Evolutionary conservation across 1,140 invertebrate species (phyloP), one percentile per base, ranked within the genome.

Genomic region (Magallana angulata): DNA sequence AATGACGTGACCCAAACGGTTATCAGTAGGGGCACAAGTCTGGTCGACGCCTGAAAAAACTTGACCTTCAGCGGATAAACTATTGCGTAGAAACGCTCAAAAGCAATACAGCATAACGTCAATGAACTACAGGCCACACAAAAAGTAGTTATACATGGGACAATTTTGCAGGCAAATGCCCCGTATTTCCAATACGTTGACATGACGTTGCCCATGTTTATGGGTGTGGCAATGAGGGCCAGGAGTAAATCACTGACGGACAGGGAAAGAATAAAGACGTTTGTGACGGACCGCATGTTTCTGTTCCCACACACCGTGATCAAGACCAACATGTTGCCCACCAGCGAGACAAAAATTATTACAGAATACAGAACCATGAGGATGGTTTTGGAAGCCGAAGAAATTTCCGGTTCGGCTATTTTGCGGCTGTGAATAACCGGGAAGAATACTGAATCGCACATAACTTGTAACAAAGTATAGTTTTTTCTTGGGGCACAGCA

Each of bases 1-100:
- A 97, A 97, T 0, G 98, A 97, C 58, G 97, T 96, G 89, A 98
- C 95, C 98, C 98, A 99, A 57, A 98, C 98, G n/a, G 97, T 94
- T 64, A 97, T 96, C 76, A 98, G 97, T 93, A 97, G 98, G 64
- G 97, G 95, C 86, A 97, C 96, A 96, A 98, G 98, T 76, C 97
- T 96, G 56, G 57, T 86, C 7, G 87, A 88, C 48, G 89, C 90
- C 82, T 91, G 90, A 9, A 92, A 87, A 71, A 88, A 87, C 60
- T 91, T 90, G 93, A 98, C 98, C 92, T 98, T 97, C 85, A 99
- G 94, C 12, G 92, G 92, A 76, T 92, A 91, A 16, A 93, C 90
- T 18, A 92, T 91, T 14, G 92, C 91, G 58, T 91, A 85, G 62
- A 92, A 93, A 68, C 92, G 85, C 68, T 93, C 92, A 30, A 93